Base-by-base conservation (phyloP, 2,888 invertebrate genomes). In the Chalcosyrphus nemorum region DNA sequence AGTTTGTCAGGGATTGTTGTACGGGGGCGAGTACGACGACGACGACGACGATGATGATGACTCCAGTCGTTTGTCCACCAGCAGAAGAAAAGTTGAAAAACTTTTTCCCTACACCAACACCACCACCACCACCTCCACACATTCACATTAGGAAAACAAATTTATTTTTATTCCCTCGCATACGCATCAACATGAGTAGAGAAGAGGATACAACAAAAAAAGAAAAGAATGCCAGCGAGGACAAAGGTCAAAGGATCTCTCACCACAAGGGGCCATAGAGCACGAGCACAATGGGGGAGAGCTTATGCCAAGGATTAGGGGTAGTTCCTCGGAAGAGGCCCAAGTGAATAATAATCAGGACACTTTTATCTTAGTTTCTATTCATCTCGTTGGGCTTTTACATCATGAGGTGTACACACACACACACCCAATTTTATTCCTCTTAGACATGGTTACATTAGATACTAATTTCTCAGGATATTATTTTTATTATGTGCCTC, bases 261-360 rank as follows among this genome's bases (percentile, higher is more conserved):
- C n/a, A n/a, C n/a, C 68, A 56, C 81, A 59, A 21, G 57, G 74
- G 84, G 17, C 78, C 61, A 63, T 13, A 66, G 57, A 63, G 43
- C 35, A 56, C 57, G 57, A 63, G 43, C 35, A 56, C 57, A 66
- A 66, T 57, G 59, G 27, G 35, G 50, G n/a, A n/a, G 66, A 80
- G 66, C 72, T 76, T 68, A 71, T 72, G 27, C 24, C 21, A n/a
- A 32, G 6, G 6, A 7, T 6, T 2, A 50, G 47, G 47, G 61
- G 47, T 24, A 78, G 66, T 77, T 61, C n/a, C 43, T 52, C 68
- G 29, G 65, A 84, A 70, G 80, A 84, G 84, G 75, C 84, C 84
- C 84, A 70, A 84, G 84, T 84, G 84, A 84, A 78, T 84, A 84
- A 84, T 84, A 84, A 84, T 84, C 84, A 84, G 84, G 75, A 84